phyloP scores from a whole-genome alignment of 2,797 vertebrate species.

The Rallus crepitans region DNA sequence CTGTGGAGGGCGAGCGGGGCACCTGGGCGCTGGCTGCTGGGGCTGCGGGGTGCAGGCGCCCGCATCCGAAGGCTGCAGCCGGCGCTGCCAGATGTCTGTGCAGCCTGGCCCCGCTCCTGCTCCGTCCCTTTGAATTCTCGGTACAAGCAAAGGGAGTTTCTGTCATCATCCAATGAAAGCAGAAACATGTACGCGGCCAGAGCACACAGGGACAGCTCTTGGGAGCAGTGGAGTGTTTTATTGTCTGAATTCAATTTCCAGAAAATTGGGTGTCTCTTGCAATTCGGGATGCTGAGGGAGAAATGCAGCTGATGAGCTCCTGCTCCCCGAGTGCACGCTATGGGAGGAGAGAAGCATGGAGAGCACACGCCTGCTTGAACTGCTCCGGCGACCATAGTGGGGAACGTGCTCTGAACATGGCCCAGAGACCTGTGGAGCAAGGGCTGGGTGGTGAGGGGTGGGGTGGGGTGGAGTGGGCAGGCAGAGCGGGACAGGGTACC shows the following conservation, averaged over 20 bases:
- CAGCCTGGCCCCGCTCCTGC: neutral
- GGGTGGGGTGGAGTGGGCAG: accelerated
- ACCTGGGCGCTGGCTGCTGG: neutral
- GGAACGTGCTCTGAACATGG: accelerated
- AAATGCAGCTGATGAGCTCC: neutral
- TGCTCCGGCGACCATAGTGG: accelerated
- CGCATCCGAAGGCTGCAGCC: accelerated
- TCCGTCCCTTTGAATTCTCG: neutral
- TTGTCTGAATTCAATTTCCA: neutral
- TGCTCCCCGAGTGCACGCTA: accelerated
- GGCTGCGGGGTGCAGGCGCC: neutral
- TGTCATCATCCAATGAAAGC: neutral
- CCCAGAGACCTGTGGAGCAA: neutral
- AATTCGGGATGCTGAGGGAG: neutral
- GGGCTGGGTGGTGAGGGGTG: neutral
- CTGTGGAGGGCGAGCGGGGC: neutral
- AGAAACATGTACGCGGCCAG: neutral
- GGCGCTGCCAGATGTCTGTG: neutral
- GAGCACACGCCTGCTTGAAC: neutral
- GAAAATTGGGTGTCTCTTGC: conserved; percentile 1
- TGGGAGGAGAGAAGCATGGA: accelerated
- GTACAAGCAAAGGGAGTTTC: neutral
- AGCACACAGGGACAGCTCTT: neutral
- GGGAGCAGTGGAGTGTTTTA: neutral
- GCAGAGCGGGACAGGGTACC: too few relatives aligned